Conservation (phyloP, 1,140 invertebrate species). For the Arctopsyche grandis region DNA sequence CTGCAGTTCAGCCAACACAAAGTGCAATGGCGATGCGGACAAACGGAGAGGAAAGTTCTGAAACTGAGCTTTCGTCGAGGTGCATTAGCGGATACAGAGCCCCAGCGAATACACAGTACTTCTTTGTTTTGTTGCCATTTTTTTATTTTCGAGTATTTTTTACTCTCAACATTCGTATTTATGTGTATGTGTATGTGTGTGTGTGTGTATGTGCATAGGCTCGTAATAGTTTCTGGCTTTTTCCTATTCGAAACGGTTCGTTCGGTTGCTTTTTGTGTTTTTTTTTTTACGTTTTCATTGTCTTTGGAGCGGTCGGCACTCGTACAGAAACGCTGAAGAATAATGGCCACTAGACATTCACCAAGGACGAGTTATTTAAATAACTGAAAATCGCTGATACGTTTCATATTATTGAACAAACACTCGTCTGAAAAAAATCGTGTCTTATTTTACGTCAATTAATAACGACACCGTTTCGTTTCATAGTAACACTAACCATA, state of each 20-base stretch:
- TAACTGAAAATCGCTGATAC: background rate
- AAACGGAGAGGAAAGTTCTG: constrained; percentile 44
- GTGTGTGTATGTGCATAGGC: background rate
- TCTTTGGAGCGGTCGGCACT: constrained; percentile 23
- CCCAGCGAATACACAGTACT: background rate
- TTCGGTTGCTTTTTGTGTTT: background rate
- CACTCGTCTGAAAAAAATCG: background rate
- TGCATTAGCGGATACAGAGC: constrained; percentile 45
- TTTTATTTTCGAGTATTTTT: background rate
- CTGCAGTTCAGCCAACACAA: constrained; percentile 40
- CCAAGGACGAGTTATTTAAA: background rate
- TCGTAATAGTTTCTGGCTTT: background rate
- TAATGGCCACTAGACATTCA: constrained; percentile 2
- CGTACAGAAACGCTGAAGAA: background rate
- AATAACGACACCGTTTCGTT: too few species aligned
- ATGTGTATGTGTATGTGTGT: background rate
- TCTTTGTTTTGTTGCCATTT: background rate
- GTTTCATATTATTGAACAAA: background rate
- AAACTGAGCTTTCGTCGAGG: constrained; percentile 36
- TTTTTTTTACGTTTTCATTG: constrained; percentile 11
- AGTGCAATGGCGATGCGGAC: constrained; percentile 34
- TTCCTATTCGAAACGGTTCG: background rate
- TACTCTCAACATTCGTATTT: background rate
- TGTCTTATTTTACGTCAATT: too few species aligned
- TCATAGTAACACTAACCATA: too few species aligned